Conservation (phyloP, 1,140 invertebrate species). For the Temnothorax longispinosus region DNA sequence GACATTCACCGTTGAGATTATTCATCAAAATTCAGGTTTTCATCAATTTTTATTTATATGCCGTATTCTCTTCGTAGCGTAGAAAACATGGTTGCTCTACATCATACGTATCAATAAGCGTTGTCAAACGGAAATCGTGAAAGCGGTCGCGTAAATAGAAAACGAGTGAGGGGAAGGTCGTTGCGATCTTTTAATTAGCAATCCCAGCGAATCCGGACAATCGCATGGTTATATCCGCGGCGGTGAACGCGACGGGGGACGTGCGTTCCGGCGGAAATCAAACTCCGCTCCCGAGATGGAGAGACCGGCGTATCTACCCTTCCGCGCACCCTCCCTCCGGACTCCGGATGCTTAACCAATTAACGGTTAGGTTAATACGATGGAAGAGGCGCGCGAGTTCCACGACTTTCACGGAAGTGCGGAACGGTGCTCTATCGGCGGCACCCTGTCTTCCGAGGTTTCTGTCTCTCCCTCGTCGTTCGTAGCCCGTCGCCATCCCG, state of each 20-base stretch:
- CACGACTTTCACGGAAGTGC: conserved; percentile 14
- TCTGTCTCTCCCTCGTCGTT: neutral
- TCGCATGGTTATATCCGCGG: conserved; percentile 61
- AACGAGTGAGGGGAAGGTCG: neutral
- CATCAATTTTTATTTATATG: neutral
- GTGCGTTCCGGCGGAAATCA: conserved; percentile 76
- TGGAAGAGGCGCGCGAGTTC: conserved; percentile 26
- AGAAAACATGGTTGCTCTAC: neutral
- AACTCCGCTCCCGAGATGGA: conserved; percentile 65
- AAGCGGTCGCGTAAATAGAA: neutral
- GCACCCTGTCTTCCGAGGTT: neutral
- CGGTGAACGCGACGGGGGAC: conserved; percentile 34
- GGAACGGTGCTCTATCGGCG: conserved; percentile 21
- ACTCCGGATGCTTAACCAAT: conserved; percentile 75
- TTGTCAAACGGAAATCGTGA: neutral
- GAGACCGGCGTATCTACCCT: conserved; percentile 59
- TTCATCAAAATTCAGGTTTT: neutral
- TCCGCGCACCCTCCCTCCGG: neutral
- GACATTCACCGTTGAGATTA: neutral
- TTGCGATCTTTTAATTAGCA: conserved; percentile 37
- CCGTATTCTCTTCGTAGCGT: neutral
- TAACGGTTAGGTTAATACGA: conserved; percentile 78
- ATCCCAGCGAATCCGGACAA: conserved; percentile 7
- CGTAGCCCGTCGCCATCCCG: neutral
- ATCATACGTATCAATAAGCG: conserved; percentile 7